Evolutionary conservation across 2,113 vertebrate genomes (phyloP).

Genomic region (Tragelaphus scriptus): DNA sequence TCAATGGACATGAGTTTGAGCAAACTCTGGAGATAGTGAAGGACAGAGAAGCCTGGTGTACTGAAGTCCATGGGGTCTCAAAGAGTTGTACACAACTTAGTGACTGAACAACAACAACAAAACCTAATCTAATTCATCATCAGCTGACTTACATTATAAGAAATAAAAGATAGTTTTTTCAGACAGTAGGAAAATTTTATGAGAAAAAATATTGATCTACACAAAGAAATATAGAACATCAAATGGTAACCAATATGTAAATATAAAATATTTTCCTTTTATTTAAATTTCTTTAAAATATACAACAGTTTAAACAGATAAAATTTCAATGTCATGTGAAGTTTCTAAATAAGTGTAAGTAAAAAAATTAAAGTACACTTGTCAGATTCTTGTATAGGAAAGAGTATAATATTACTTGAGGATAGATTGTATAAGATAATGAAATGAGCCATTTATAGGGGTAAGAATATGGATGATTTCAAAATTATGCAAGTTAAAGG

Average conservation of each 20-base stretch:
- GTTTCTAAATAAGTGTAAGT: neutral
- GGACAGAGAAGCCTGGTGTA: neutral
- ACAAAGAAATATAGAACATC: neutral
- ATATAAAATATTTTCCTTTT: neutral
- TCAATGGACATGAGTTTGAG: neutral
- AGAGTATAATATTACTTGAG: neutral
- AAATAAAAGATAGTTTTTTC: neutral
- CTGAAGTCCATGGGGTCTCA: neutral
- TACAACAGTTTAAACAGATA: neutral
- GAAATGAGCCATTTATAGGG: neutral
- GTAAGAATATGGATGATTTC: neutral
- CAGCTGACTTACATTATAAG: neutral
- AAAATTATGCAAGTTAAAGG: neutral
- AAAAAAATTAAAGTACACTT: neutral
- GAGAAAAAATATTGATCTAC: neutral
- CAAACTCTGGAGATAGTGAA: neutral
- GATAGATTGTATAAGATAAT: neutral
- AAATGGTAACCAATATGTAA: neutral
- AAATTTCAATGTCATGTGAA: neutral
- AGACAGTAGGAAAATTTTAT: neutral
- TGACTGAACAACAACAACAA: neutral
- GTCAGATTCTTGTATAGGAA: neutral
- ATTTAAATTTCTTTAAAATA: neutral
- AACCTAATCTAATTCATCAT: neutral
- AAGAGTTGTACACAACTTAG: neutral